Percentiles rank a stretch among this genome's conserved stretches.
phyloP scores from a whole-genome alignment of 2,888 invertebrate species.

The Stenodera caucasica region DNA sequence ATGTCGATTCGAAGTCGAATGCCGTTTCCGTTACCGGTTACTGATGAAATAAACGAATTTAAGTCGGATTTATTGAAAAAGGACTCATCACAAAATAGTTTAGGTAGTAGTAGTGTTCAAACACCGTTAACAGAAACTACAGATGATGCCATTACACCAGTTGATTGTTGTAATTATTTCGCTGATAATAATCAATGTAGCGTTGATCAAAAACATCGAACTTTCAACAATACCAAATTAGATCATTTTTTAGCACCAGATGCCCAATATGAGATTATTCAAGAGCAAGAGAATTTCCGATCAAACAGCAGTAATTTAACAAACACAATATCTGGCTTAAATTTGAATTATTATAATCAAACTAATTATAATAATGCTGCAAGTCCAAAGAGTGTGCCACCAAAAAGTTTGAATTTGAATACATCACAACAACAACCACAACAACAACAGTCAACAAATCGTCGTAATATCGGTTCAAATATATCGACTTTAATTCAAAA shows the following conservation, averaged over 20 bases:
- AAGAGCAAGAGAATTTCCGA: conserved; percentile 52
- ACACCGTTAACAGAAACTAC: conserved; percentile 55
- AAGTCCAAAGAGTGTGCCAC: conserved; percentile 47
- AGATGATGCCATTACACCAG: conserved; percentile 51
- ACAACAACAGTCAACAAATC: conserved; percentile 29
- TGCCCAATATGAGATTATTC: conserved; percentile 66
- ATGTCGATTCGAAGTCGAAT: conserved; percentile 63
- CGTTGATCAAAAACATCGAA: conserved; percentile 27
- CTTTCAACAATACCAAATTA: conserved; percentile 36
- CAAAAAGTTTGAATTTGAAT: conserved; percentile 45
- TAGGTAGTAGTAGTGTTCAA: conserved; percentile 50
- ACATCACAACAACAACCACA: neutral
- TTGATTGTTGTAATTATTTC: conserved; percentile 50
- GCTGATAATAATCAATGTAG: conserved; percentile 38
- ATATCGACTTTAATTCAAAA: conserved; percentile 58
- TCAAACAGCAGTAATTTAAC: conserved; percentile 50
- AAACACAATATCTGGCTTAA: conserved; percentile 54
- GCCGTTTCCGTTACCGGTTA: conserved; percentile 58
- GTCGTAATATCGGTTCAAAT: conserved; percentile 54
- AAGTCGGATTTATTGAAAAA: conserved; percentile 43
- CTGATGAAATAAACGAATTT: conserved; percentile 49
- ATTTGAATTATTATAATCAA: conserved; percentile 51
- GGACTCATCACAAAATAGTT: conserved; percentile 52
- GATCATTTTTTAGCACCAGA: conserved; percentile 61
- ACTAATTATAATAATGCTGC: conserved; percentile 34